These are phyloP conservation scores for Oceanites oceanicus DNA, from an alignment of 2,113 vertebrate genomes.

Conservation along the genomic window DNA sequence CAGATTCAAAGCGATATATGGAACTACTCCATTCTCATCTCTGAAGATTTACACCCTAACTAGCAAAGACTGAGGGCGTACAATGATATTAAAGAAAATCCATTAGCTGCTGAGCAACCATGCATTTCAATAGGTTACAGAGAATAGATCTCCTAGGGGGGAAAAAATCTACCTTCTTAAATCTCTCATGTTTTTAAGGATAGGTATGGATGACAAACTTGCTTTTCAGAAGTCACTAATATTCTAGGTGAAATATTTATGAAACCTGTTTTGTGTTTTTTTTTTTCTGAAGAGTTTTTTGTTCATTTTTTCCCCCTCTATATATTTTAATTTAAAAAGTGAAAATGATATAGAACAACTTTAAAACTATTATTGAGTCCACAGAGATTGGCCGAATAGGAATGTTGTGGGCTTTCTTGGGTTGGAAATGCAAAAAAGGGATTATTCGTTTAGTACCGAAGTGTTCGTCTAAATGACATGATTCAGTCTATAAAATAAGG, in stretches of 20 bases:
- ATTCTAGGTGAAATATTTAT: background rate
- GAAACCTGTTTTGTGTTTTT: background rate
- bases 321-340: background rate
- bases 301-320: background rate
- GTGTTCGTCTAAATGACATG: background rate
- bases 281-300: background rate
- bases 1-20: background rate
- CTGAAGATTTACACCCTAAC: background rate
- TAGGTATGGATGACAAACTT: background rate
- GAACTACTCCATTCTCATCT: background rate
- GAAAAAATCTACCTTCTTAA: background rate
- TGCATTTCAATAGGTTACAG: background rate
- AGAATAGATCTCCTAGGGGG: background rate
- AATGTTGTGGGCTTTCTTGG: background rate
- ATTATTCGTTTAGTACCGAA: background rate
- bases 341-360: background rate
- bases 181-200: background rate
- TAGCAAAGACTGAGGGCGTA: background rate
- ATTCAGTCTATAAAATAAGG: background rate
- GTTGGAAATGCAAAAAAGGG: background rate
- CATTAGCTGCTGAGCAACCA: background rate
- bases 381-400: background rate
- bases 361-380: background rate
- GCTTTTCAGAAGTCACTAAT: background rate
- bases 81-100: background rate